Evolutionary conservation across 2,797 vertebrate genomes (phyloP), one percentile per base, ranked within the genome.

Genomic region (Ibycter americanus): DNA sequence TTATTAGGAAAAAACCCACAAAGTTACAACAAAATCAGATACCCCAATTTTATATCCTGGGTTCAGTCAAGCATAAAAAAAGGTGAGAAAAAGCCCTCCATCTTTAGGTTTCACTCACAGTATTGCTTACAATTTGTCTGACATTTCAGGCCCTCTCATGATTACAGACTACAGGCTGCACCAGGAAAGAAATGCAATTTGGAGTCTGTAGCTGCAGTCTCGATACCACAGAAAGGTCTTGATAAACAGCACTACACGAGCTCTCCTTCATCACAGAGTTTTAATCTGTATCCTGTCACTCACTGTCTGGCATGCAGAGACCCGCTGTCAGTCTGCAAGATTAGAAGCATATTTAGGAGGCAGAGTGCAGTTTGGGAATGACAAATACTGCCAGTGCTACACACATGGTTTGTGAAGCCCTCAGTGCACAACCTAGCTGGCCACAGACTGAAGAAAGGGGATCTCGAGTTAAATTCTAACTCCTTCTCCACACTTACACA

Each of bases 381-480:
- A 95, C 63, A 93, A 97, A 87, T 16, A 23, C 67, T 46, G 66
- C 73, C 23, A 51, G 56, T 73, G 58, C 92, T 40, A 83, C 6
- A 92, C 44, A 34, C 40, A 62, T 0, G 3, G 27, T 13, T 49
- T 21, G 42, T 62, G 89, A 84, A 87, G 89, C n/a, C 29, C 54
- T 56, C 16, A 16, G 79, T 17, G 34, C 52, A 70, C 31, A 67
- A 63, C 54, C 58, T 54, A 68, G 31, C 8, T 89, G 73, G 80
- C 68, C 52, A 49, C 26, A 40, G 1, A 31, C 34, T 67, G 72
- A 68, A 90, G 66, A 90, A 95, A 73, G 52, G 56, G 42, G 63
- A 96, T 67, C 56, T 89, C 3, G 6, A 72, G 91, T 96, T 96
- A 94, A 85, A 92, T 77, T 85, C 88, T 44, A 76, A 72, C 73